These are phyloP conservation scores for Chrysopilus asiliformis DNA, from an alignment of 2,888 invertebrate genomes.

Conservation along the genomic window DNA sequence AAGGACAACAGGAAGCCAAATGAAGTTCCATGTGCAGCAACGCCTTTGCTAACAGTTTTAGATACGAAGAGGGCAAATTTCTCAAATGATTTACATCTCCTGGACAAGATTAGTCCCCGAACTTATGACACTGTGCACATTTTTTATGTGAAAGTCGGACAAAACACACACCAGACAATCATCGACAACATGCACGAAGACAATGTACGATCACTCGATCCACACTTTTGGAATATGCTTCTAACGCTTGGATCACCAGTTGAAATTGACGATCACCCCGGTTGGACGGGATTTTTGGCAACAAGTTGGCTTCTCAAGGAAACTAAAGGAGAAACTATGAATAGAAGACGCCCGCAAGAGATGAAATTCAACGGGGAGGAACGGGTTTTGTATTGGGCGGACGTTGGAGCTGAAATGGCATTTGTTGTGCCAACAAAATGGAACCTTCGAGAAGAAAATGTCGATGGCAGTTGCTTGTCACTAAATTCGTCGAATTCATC, in stretches of 20 bases:
- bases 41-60: constrained; percentile 28
- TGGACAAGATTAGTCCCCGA: constrained; percentile 78
- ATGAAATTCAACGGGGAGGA: constrained; percentile 69
- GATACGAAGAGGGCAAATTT: constrained; percentile 47
- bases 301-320: constrained; percentile 64
- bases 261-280: constrained; percentile 70
- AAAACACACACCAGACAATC: constrained; percentile 63
- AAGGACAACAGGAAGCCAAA: constrained; percentile 31
- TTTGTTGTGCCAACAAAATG: constrained; percentile 74
- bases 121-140: constrained; percentile 87
- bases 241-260: constrained; percentile 81
- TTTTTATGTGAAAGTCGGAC: constrained; percentile 84
- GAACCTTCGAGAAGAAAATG: constrained; percentile 35
- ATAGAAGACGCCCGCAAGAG: constrained; percentile 32
- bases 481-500: constrained; percentile 18
- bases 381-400: constrained; percentile 89
- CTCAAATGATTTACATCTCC: constrained; percentile 58
- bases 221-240: constrained; percentile 46
- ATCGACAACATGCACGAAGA: constrained; percentile 39
- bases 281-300: constrained; percentile 84
- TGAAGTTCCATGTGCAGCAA: constrained; percentile 24
- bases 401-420: constrained; percentile 86
- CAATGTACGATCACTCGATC: constrained; percentile 31
- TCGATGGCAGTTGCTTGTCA: constrained; percentile 40
- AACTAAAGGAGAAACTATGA: constrained; percentile 13